A percentile compares a stretch with the other conserved stretches of the same genome.
phyloP scores from a whole-genome alignment of 2,888 invertebrate species.

The Nipponacmea schrenckii region DNA sequence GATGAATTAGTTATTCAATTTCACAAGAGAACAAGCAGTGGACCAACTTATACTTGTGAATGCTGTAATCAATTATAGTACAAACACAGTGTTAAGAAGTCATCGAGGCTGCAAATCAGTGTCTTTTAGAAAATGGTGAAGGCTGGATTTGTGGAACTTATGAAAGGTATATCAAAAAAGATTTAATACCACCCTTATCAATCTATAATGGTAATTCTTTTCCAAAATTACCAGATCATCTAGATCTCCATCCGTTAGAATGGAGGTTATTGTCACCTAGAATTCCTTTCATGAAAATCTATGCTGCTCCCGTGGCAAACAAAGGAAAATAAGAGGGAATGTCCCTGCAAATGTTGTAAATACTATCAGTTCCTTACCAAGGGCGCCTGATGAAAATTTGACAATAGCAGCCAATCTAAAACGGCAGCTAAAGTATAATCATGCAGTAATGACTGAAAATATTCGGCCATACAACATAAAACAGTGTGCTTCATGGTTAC shows the following conservation, averaged over 20 bases:
- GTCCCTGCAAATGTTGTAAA: not conserved
- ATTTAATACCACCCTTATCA: not conserved
- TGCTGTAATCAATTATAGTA: not conserved
- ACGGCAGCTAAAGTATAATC: too few species aligned
- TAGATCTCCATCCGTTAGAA: too few species aligned
- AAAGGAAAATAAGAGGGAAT: not conserved
- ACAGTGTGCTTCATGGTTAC: too few species aligned
- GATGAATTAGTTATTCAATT: too few species aligned
- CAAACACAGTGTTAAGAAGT: not conserved
- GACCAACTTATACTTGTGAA: not conserved
- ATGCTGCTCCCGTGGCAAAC: not conserved
- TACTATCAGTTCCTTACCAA: constrained; percentile 3
- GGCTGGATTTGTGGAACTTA: not conserved
- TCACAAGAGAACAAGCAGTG: too few species aligned
- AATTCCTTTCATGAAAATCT: not conserved
- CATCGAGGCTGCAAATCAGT: not conserved
- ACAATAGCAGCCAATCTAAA: constrained; percentile 13
- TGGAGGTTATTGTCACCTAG: not conserved
- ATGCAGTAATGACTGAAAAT: too few species aligned
- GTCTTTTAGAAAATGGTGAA: not conserved
- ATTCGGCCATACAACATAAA: too few species aligned
- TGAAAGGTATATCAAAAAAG: not conserved
- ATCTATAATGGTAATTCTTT: too few species aligned
- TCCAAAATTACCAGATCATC: too few species aligned
- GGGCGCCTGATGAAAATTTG: constrained; percentile 1